Percentiles rank a stretch among this genome's conserved stretches.
These are phyloP conservation scores for Cavia aperea DNA, from an alignment of 2,113 vertebrate species.

Conservation along the genomic window DNA sequence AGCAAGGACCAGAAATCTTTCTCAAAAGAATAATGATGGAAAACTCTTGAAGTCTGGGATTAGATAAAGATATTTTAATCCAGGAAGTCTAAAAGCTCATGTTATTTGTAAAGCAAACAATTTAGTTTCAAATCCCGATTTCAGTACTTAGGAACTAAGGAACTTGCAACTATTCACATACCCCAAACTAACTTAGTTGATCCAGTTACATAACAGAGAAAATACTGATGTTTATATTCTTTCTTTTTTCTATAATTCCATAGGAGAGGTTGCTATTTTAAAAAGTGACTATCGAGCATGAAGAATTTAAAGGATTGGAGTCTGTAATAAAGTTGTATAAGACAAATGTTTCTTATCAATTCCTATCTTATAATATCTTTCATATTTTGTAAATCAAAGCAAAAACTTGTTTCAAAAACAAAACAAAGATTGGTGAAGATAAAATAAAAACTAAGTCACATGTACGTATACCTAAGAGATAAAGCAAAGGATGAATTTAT, in stretches of 20 bases:
- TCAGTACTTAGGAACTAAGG: not conserved
- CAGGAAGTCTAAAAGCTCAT: not conserved
- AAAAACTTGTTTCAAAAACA: not conserved
- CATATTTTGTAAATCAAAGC: not conserved
- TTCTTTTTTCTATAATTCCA: slow-evolving; percentile 23
- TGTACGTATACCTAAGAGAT: not conserved
- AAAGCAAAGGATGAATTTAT: not conserved
- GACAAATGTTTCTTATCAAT: not conserved
- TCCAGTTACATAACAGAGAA: not conserved
- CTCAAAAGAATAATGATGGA: not conserved
- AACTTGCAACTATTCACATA: not conserved
- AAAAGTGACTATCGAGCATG: not conserved
- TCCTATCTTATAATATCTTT: not conserved
- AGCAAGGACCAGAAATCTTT: not conserved
- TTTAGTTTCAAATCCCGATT: not conserved
- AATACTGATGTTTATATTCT: not conserved
- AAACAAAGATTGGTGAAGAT: not conserved
- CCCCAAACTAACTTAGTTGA: not conserved
- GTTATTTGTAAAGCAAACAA: not conserved
- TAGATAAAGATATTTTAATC: not conserved
- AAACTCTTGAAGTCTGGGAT: not conserved
- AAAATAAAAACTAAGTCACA: not conserved
- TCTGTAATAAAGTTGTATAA: not conserved
- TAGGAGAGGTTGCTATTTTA: not conserved
- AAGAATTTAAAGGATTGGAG: not conserved